Evolutionary conservation across 2,797 vertebrate genomes (phyloP), one percentile per base, ranked within the genome.

Genomic region (Artibeus jamaicensis): DNA sequence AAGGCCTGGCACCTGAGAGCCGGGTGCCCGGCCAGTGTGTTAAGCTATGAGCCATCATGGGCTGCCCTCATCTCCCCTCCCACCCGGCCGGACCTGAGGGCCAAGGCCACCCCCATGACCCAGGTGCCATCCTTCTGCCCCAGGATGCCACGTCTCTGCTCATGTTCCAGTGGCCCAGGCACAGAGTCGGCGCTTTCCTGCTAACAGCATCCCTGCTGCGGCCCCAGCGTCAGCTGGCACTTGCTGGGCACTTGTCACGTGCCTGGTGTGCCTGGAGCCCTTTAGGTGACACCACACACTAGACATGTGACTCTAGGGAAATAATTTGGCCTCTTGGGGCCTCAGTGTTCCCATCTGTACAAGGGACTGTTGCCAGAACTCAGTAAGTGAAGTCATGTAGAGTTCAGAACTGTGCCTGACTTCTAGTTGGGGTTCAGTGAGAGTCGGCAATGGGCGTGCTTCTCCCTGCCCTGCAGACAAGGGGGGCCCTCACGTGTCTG

Each of bases 381-480:
- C 14, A 0, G 1, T 1, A 14, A 29, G 59, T 4, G 65, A 18
- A 44, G 14, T 21, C 12, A 3, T 12, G 18, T 1, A 4, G 42
- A 11, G 9, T 46, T 79, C 21, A 9, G 57, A n/a, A 19, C n/a
- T 21, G 32, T 55, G 32, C 24, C 44, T 29, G 15, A 22, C 90
- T 42, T 73, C 46, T 0, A 0, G 37, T 59, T 15, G 29, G 78
- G 71, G 42, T 16, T 78, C 65, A 29, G 29, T 3, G 1, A 44
- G 22, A 55, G 12, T 11, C 19, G 42, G 73, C 79, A 4, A 0
- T n/a, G 2, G 26, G 0, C 0, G 7, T 14, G 12, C 18, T 68
- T 18, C 26, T 65, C 32, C 62, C 32, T 37, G 21, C 24, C 71
- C 32, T 15, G 9, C 5, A 2, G 57, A 53, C 67, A 15, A 50